A percentile compares a stretch with the other conserved stretches of the same genome.
phyloP scores from a whole-genome alignment of 2,113 vertebrate genomes.

The Dinomys branickii region DNA sequence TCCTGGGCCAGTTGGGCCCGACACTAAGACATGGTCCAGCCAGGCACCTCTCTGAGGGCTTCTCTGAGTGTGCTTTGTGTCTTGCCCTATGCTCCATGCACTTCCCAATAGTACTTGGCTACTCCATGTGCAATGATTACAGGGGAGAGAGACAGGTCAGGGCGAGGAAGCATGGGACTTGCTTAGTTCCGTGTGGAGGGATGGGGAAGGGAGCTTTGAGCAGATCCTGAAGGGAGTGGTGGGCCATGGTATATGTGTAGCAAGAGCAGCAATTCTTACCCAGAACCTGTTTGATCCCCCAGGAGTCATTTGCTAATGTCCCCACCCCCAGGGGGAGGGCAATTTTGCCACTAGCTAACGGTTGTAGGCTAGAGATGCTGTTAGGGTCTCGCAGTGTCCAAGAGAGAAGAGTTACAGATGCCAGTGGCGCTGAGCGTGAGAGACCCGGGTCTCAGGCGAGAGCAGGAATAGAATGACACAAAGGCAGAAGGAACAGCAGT shows the following conservation, averaged over 20 bases:
- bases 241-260: not conserved
- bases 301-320: not conserved
- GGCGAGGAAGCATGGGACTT: not conserved
- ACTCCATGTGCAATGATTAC: not conserved
- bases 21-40: not conserved
- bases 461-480: not conserved
- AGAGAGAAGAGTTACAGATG: not conserved
- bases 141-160: not conserved
- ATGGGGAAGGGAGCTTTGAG: not conserved
- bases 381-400: not conserved
- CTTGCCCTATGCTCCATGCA: not conserved
- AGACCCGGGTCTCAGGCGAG: not conserved
- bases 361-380: not conserved
- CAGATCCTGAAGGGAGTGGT: not conserved
- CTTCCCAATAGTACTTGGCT: not conserved
- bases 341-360: not conserved
- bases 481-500: not conserved
- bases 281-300: not conserved
- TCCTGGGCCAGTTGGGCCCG: not conserved
- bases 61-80: not conserved
- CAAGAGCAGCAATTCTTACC: not conserved
- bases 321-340: not conserved
- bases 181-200: not conserved
- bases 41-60: not conserved
- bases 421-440: not conserved